These are phyloP conservation scores for Mormyrops boulengeri DNA, from an alignment of 2,797 vertebrate species.

Conservation along the genomic window DNA sequence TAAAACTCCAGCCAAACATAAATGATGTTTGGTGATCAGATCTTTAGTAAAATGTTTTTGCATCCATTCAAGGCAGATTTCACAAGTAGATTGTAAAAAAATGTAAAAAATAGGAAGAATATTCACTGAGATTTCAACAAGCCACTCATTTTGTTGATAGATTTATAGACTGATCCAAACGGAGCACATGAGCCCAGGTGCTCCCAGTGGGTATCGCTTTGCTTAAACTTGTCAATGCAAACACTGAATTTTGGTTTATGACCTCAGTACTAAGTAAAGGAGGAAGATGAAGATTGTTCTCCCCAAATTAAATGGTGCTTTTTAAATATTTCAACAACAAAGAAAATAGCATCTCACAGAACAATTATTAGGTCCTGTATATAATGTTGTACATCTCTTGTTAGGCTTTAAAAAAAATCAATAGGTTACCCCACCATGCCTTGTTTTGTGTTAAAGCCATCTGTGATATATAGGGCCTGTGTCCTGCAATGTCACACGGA, in stretches of 20 bases:
- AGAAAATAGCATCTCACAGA: conserved; percentile 17
- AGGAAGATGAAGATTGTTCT: not conserved
- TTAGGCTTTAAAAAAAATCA: conserved; percentile 29
- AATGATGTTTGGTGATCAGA: not conserved
- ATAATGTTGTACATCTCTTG: conserved; percentile 29
- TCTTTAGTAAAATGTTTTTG: not conserved
- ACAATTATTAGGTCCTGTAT: conserved; percentile 23
- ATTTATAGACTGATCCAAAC: conserved; percentile 76
- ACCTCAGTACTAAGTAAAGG: conserved; percentile 14
- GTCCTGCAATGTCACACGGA: conserved; percentile 58
- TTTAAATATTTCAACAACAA: not conserved
- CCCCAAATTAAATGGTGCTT: conserved; percentile 9
- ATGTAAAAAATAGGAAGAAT: conserved; percentile 64
- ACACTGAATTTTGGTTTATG: conserved; percentile 27
- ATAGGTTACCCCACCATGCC: conserved; percentile 46
- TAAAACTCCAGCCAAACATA: not conserved
- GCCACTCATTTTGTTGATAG: conserved; percentile 63
- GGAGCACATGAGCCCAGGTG: conserved; percentile 36
- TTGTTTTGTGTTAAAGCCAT: conserved; percentile 48
- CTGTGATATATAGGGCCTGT: conserved; percentile 56
- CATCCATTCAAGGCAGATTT: conserved; percentile 43
- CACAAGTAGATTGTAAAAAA: conserved; percentile 61
- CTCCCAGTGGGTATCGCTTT: conserved; percentile 37
- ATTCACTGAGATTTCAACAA: conserved; percentile 56
- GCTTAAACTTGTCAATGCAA: conserved; percentile 42